These are phyloP conservation scores for Chloroclystis v-ata DNA, from an alignment of 2,888 invertebrate genomes.

Conservation along the genomic window DNA sequence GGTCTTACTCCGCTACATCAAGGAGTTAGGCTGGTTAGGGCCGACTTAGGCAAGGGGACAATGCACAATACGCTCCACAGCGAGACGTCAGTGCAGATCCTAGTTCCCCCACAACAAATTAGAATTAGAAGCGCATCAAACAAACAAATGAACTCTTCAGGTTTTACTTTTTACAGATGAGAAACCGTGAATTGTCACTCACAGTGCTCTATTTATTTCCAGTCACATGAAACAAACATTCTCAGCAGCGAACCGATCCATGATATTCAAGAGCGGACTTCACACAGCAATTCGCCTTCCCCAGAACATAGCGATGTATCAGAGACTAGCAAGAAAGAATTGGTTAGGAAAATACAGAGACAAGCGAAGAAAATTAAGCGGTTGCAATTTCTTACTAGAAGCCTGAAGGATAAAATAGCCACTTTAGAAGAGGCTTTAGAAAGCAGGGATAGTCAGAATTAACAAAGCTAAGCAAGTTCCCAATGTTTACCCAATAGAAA, in stretches of 20 bases:
- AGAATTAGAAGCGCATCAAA: too few relatives aligned
- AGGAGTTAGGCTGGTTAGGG: too few relatives aligned
- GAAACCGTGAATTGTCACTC: too few relatives aligned
- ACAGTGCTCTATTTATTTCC: neutral
- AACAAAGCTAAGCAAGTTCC: too few relatives aligned
- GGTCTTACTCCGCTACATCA: too few relatives aligned
- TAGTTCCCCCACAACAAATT: too few relatives aligned
- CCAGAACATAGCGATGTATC: constrained; percentile 7
- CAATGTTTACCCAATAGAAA: too few relatives aligned
- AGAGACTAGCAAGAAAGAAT: constrained; percentile 14
- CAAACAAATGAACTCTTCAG: too few relatives aligned
- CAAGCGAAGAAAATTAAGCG: constrained; percentile 20
- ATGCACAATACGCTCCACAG: too few relatives aligned
- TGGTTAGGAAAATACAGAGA: constrained; percentile 18
- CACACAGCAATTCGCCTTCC: neutral
- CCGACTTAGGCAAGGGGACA: too few relatives aligned
- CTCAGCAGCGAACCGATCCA: constrained; percentile 5
- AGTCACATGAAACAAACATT: constrained; percentile 17
- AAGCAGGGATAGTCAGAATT: neutral
- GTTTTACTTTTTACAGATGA: too few relatives aligned
- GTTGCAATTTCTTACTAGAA: constrained; percentile 11
- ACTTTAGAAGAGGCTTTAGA: constrained; percentile 16
- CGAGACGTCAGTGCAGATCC: too few relatives aligned
- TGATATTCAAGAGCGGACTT: neutral
- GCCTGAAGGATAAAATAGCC: constrained; percentile 15